A percentile compares a stretch with the other conserved stretches of the same genome.
Evolutionary conservation across 2,113 vertebrate genomes (phyloP).

Genomic region (Vanacampus margaritifer): DNA sequence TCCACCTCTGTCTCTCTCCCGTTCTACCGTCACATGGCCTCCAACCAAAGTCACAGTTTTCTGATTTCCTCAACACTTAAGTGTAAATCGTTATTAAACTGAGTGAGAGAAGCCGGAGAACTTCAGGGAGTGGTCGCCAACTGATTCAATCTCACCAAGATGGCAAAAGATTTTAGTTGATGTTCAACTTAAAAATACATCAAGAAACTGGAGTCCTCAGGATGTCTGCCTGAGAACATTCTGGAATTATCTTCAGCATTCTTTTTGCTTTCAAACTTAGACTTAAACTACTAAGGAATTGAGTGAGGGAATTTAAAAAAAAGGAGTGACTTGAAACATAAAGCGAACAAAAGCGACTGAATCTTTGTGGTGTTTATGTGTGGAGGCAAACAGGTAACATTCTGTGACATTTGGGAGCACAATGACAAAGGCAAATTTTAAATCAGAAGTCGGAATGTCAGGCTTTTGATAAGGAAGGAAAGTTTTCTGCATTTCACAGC

Average conservation of each 20-base stretch:
- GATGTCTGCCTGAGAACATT: background rate
- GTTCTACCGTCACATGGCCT: slow-evolving; percentile 10
- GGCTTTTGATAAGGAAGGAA: slow-evolving; percentile 7
- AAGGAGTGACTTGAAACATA: background rate
- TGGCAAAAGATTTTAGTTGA: background rate
- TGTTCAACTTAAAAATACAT: background rate
- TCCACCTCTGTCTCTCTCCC: slow-evolving; percentile 8
- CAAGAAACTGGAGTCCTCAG: background rate
- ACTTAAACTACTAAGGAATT: background rate
- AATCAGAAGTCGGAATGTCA: slow-evolving; percentile 3
- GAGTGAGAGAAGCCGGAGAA: background rate
- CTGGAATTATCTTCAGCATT: background rate
- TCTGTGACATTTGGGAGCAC: background rate
- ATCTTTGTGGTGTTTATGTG: background rate
- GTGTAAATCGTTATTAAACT: background rate
- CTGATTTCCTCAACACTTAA: background rate
- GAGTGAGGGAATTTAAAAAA: background rate
- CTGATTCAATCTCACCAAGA: too few species aligned
- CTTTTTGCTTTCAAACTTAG: background rate
- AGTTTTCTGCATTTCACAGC: slow-evolving; percentile 1
- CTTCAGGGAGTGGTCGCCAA: too few species aligned
- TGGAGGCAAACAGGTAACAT: background rate
- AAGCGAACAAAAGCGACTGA: background rate
- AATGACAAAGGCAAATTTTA: background rate
- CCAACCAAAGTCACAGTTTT: slow-evolving; percentile 26